Evolutionary conservation across 2,113 vertebrate genomes (phyloP).

Genomic region (Turnix velox): DNA sequence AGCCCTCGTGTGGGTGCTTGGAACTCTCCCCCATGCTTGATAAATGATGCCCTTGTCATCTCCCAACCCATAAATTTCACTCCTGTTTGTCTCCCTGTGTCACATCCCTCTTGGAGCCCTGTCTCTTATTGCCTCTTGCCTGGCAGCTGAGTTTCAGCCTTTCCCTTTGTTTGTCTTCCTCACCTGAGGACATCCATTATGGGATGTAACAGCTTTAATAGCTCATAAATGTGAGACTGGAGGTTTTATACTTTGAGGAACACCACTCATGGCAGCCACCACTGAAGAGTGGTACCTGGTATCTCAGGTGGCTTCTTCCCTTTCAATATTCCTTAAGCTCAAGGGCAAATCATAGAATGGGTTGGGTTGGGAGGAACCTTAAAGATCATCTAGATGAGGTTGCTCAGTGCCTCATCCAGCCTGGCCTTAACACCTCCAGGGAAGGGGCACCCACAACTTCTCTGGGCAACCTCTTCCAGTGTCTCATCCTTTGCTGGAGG

Average conservation of each 20-base stretch:
- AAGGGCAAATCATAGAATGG: neutral
- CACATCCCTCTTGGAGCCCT: conserved; percentile 14
- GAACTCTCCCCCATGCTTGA: neutral
- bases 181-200: conserved; percentile 48
- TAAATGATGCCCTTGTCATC: conserved; percentile 40
- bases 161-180: conserved; percentile 36
- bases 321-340: neutral
- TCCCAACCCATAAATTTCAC: conserved; percentile 39
- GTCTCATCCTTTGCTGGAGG: rapidly evolving
- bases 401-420: too few relatives aligned
- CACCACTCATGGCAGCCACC: neutral
- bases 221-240: neutral
- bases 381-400: too few relatives aligned
- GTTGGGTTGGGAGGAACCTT: too few relatives aligned
- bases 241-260: neutral
- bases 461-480: too few relatives aligned
- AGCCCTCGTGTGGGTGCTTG: neutral
- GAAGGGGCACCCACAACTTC: too few relatives aligned
- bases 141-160: neutral
- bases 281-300: neutral
- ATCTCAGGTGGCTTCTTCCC: neutral
- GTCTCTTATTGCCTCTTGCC: conserved; percentile 33
- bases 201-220: conserved; percentile 46
- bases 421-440: too few relatives aligned
- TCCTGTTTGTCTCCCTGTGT: conserved; percentile 49